phyloP scores from a whole-genome alignment of 2,113 vertebrate genomes.

The Panthera tigris region DNA sequence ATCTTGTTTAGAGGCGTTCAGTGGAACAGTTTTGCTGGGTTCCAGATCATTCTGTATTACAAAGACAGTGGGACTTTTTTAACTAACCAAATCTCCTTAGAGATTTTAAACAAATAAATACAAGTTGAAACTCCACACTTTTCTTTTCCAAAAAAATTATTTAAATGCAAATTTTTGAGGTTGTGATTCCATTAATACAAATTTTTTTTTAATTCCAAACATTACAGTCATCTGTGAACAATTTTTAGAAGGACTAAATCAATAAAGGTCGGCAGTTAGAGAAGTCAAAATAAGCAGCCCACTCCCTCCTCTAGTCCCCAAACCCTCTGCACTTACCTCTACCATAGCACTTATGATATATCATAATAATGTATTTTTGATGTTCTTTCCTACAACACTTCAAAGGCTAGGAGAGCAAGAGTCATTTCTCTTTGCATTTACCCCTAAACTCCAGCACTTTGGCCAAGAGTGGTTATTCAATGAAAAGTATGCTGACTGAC shows the following conservation, averaged over 20 bases:
- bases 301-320: constrained; percentile 22
- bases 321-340: constrained; percentile 38
- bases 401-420: constrained; percentile 28
- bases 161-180: constrained; percentile 37
- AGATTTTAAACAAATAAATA: constrained; percentile 42
- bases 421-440: constrained; percentile 11
- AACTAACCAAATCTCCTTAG: constrained; percentile 50
- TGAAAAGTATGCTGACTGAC: not conserved
- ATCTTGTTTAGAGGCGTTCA: constrained; percentile 92
- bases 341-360: not conserved
- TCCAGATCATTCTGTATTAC: constrained; percentile 93
- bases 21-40: constrained; percentile 86
- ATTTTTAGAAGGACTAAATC: not conserved
- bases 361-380: constrained; percentile 1
- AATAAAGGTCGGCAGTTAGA: not conserved
- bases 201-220: not conserved
- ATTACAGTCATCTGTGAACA: not conserved
- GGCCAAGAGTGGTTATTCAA: not conserved
- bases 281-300: not conserved
- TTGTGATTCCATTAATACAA: not conserved
- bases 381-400: constrained; percentile 40
- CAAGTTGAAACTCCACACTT: not conserved
- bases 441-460: constrained; percentile 32
- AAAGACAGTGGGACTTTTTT: constrained; percentile 66
- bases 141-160: constrained; percentile 32